Base-by-base conservation (phyloP, 2,797 vertebrate genomes). In the Hoplostethus atlanticus region DNA sequence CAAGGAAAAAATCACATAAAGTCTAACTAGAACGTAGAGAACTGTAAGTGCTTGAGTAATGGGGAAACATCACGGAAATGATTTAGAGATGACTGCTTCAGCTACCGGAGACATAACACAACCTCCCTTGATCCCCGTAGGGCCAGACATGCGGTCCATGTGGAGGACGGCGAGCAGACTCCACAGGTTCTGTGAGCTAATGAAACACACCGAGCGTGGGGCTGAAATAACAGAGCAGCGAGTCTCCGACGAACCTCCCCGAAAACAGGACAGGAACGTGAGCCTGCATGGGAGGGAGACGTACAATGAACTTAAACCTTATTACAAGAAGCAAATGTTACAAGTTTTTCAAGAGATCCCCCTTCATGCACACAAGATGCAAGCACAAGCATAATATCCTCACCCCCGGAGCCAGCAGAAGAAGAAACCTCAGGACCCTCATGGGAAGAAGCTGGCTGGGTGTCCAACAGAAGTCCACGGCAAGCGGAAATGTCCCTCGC, bases 251-350 rank as follows among this genome's bases (percentile, higher is more conserved):
- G 58, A 71, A 58, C 46, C 0, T 75, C 73, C 71, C 70, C 59
- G 71, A 80, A 80, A 80, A 82, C 80, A 87, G 67, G 84, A 91
- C 78, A 84, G 73, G 71, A 79, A 71, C 56, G 46, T 67, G 75
- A 84, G 83, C 28, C 4, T 54, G 62, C 57, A 52, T 58, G 68
- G 80, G 85, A 63, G 68, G 17, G 54, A 81, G 70, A 66, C 80
- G 84, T 85, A 79, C 52, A 55, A 28, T 75, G 60, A 30, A 4
- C 65, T 73, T 28, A 28, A 28, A 28, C 28, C 28, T 28, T 28
- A 28, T 28, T 28, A 28, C 3, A 28, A 28, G 28, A 28, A 28
- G 28, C 2, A 28, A 28, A 28, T 28, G 28, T 28, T 28, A 1
- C 28, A 28, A 2, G 10, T 2, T 44, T 44, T 17, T 31, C 3